Evolutionary conservation across 1,140 invertebrate species (phyloP).

Genomic region (Drosophila tropicalis): DNA sequence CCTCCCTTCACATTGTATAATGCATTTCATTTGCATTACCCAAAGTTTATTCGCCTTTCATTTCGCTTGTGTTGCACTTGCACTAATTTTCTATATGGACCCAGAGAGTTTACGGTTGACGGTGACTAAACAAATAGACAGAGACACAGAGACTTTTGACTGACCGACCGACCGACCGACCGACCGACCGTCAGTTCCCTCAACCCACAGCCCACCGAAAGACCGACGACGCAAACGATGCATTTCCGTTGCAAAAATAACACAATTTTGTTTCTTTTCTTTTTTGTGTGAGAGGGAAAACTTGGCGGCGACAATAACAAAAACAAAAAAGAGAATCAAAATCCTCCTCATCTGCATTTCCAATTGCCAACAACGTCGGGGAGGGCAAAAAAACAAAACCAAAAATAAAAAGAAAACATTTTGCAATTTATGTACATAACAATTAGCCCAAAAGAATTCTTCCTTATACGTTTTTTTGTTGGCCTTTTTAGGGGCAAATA

Average conservation of each 20-base stretch:
- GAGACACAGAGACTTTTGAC: conserved; percentile 30
- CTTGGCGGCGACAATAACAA: conserved; percentile 36
- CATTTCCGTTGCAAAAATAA: conserved; percentile 68
- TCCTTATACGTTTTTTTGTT: background rate
- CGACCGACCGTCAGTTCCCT: background rate
- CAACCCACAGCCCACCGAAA: background rate
- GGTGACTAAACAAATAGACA: conserved; percentile 58
- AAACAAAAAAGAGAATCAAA: conserved; percentile 11
- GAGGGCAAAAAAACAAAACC: conserved; percentile 27
- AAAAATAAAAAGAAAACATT: conserved; percentile 21
- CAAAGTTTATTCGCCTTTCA: conserved; percentile 75
- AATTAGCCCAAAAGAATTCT: conserved; percentile 53
- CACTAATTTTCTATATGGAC: conserved; percentile 59
- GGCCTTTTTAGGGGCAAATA: background rate
- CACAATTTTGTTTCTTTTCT: conserved; percentile 31
- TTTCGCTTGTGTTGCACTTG: conserved; percentile 67
- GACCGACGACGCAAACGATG: conserved; percentile 57
- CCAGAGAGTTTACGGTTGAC: conserved; percentile 12
- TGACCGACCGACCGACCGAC: conserved; percentile 31
- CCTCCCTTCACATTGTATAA: background rate
- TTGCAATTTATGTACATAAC: conserved; percentile 75
- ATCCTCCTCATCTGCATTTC: conserved; percentile 71
- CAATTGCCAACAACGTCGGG: conserved; percentile 55
- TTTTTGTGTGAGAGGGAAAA: conserved; percentile 53
- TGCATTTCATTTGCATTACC: conserved; percentile 31